These are phyloP conservation scores for Lasioglossum oenotherae DNA, from an alignment of 2,888 invertebrate species.

Conservation along the genomic window DNA sequence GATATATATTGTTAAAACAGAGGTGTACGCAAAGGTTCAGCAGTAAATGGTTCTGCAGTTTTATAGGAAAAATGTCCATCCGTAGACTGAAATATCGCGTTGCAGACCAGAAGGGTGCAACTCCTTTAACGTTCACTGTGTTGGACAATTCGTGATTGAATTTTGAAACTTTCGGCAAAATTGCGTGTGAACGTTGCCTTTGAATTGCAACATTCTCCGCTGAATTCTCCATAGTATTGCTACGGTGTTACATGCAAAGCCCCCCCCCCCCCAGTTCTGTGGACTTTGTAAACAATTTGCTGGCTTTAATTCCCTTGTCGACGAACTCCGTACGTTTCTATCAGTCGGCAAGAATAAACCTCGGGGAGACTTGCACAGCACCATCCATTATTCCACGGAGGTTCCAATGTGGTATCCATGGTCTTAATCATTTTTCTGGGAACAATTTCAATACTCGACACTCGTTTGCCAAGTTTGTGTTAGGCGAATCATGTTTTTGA, in stretches of 20 bases:
- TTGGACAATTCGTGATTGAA: conserved; percentile 6
- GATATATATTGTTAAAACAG: neutral
- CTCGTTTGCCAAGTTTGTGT: accelerated
- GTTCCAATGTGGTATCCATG: neutral
- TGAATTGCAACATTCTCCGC: conserved; percentile 5
- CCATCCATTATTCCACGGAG: neutral
- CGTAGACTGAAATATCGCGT: neutral
- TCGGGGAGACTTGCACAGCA: neutral
- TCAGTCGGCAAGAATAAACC: conserved; percentile 4
- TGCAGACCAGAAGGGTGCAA: neutral
- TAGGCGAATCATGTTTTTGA: too few species aligned
- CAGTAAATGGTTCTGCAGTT: neutral
- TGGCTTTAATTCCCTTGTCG: conserved; percentile 7
- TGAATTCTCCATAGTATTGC: conserved; percentile 6
- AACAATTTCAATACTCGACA: neutral
- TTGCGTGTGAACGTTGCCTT: conserved; percentile 6
- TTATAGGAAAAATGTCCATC: neutral
- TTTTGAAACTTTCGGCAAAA: neutral
- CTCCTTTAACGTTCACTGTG: neutral
- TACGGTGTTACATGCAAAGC: conserved; percentile 6
- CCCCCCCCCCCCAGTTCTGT: neutral
- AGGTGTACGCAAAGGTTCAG: neutral
- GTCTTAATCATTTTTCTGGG: neutral
- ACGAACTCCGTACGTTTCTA: neutral
- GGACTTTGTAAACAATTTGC: conserved; percentile 20